Conservation (phyloP, 2,888 invertebrate genomes). For the Merodon equestris region DNA sequence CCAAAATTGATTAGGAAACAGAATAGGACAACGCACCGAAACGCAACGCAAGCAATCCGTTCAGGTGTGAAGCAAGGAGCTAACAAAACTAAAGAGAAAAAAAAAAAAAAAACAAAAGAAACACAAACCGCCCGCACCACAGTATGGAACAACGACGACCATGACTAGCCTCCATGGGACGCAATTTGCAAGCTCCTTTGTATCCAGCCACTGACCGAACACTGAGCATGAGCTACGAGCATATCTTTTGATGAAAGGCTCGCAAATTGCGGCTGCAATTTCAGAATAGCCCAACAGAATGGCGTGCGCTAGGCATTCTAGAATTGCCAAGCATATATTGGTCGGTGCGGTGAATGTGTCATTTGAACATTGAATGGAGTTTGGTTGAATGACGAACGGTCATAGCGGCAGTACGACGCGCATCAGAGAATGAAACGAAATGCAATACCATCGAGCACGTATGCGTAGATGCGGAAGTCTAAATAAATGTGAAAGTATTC, state of each 20-base stretch:
- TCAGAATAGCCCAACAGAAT: neutral
- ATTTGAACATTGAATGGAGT: neutral
- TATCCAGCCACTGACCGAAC: constrained; percentile 21
- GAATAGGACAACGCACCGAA: neutral
- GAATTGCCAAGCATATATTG: constrained; percentile 16
- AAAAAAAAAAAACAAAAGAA: neutral
- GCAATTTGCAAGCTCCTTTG: constrained; percentile 28
- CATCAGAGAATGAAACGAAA: neutral
- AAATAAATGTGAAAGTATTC: neutral
- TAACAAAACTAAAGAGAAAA: no score
- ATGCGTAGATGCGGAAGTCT: neutral
- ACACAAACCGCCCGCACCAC: neutral
- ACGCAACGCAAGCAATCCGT: neutral
- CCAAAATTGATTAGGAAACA: constrained; percentile 25
- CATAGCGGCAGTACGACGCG: neutral
- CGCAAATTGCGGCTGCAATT: constrained; percentile 28
- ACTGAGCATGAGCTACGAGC: no score
- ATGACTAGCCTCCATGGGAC: neutral
- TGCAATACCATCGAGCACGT: neutral
- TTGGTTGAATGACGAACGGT: no score
- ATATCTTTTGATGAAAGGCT: constrained; percentile 12
- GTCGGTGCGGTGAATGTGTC: constrained; percentile 3
- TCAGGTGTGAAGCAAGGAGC: no score
- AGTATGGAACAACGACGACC: no score
- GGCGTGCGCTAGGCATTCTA: neutral